Base-by-base conservation (phyloP, 2,888 invertebrate species). In the Drosophila neutralis region DNA sequence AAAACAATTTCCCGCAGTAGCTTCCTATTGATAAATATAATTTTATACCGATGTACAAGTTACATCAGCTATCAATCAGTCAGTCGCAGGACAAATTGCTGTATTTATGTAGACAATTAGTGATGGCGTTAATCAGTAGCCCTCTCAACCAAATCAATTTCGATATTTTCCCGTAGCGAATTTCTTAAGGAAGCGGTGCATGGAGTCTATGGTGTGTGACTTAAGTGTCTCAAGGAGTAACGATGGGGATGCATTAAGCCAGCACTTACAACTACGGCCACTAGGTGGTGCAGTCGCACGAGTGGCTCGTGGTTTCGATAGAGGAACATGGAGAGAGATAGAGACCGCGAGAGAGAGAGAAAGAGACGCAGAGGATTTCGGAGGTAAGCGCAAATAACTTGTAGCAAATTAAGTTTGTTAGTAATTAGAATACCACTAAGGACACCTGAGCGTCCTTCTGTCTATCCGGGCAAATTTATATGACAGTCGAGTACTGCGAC, bases 371-470 rank as follows among this genome's bases (percentile, higher is more conserved):
- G 51, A 52, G 33, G 45, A 45, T 66, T 59, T 64, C 5, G 71
- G 72, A 54, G 71, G 75, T 66, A 75, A 82, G 78, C 73, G 76
- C 78, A 82, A 90, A 88, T 90, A 86, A 87, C 88, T 90, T 88
- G 90, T 77, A 78, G 90, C 77, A 88, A 87, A 87, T 87, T 87
- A 87, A 87, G 86, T 87, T 87, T 88, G 87, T 90, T 87, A 86
- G 87, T 90, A 90, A 87, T 87, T 87, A 87, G 87, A 87, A 88
- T 89, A 87, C 90, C 90, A 87, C 87, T 87, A 87, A 87, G 90
- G 81, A 87, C 87, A 87, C 87, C 87, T 87, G 90, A 87, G 87
- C 79, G 83, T 78, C 71, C 61, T 61, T 45, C 74, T 60, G 61
- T 48, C 51, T 48, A 58, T 48, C 67, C 71, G 48, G 62, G 65